phyloP scores from a whole-genome alignment of 2,113 vertebrate species.

The Beaufortia kweichowensis region DNA sequence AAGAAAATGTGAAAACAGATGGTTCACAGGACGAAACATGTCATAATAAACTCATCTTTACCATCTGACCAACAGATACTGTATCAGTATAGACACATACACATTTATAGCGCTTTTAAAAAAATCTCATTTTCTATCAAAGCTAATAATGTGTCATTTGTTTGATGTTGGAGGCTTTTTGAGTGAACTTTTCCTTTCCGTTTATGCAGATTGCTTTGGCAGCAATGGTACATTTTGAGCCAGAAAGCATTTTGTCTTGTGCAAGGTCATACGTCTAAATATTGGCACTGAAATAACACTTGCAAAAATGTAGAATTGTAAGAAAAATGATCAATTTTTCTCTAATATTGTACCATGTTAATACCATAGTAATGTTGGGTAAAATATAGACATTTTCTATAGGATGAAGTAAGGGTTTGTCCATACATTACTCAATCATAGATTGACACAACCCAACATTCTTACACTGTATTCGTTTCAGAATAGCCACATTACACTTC shows the following conservation, averaged over 20 bases:
- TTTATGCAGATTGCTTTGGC: not conserved
- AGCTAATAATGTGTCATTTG: not conserved
- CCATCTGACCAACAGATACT: not conserved
- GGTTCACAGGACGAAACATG: not conserved
- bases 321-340: too few relatives aligned
- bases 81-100: not conserved
- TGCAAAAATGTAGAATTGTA: not conserved
- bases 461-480: too few relatives aligned
- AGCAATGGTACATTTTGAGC: not conserved
- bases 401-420: too few relatives aligned
- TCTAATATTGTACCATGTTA: not conserved
- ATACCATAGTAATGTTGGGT: too few relatives aligned
- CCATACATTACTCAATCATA: too few relatives aligned
- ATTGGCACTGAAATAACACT: not conserved
- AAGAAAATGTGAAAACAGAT: slow-evolving; percentile 31
- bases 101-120: not conserved
- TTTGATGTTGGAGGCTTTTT: not conserved
- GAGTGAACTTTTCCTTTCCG: not conserved
- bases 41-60: not conserved
- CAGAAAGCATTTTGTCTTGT: not conserved
- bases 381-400: too few relatives aligned
- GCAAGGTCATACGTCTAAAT: not conserved
- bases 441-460: too few relatives aligned
- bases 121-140: not conserved
- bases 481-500: too few relatives aligned